A percentile compares a stretch with the other conserved stretches of the same genome.
Conservation (phyloP, 2,797 vertebrate genomes). For the Lutjanus campechanus region DNA sequence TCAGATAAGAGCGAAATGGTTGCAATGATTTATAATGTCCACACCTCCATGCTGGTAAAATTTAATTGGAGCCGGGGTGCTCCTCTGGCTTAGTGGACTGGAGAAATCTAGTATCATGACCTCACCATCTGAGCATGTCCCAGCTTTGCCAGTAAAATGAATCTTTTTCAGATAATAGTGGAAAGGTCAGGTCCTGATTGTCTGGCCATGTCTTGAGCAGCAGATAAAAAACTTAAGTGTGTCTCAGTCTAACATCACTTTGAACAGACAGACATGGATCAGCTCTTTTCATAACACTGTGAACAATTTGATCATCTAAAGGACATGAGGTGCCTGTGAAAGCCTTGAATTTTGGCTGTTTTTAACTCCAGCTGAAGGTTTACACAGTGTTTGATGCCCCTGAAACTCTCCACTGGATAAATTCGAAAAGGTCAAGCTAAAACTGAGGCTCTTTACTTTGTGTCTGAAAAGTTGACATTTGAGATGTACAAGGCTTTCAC, state of each 20-base stretch:
- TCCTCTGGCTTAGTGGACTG: not conserved
- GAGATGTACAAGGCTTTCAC: slow-evolving; percentile 9
- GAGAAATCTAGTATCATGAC: not conserved
- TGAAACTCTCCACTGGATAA: slow-evolving; percentile 5
- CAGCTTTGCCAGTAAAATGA: not conserved
- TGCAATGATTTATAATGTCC: not conserved
- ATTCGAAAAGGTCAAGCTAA: slow-evolving; percentile 45
- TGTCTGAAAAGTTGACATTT: slow-evolving; percentile 41
- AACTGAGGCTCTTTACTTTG: slow-evolving; percentile 20
- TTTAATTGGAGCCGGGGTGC: not conserved
- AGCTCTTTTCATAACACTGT: slow-evolving; percentile 26
- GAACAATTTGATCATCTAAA: slow-evolving; percentile 17
- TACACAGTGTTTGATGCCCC: not conserved
- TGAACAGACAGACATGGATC: slow-evolving; percentile 42
- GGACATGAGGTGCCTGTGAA: slow-evolving; percentile 3
- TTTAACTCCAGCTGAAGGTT: slow-evolving; percentile 4
- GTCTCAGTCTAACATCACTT: not conserved
- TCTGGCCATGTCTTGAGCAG: slow-evolving; percentile 19
- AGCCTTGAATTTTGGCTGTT: slow-evolving; percentile 1
- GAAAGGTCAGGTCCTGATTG: slow-evolving; percentile 50
- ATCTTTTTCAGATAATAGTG: slow-evolving; percentile 9
- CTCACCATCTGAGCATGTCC: too few species aligned
- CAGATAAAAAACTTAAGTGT: slow-evolving; percentile 40
- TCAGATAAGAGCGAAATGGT: too few species aligned
- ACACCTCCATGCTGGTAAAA: not conserved